A percentile compares a stretch with the other conserved stretches of the same genome.
Evolutionary conservation across 2,888 invertebrate genomes (phyloP).

Genomic region (Parascotia fuliginaria): DNA sequence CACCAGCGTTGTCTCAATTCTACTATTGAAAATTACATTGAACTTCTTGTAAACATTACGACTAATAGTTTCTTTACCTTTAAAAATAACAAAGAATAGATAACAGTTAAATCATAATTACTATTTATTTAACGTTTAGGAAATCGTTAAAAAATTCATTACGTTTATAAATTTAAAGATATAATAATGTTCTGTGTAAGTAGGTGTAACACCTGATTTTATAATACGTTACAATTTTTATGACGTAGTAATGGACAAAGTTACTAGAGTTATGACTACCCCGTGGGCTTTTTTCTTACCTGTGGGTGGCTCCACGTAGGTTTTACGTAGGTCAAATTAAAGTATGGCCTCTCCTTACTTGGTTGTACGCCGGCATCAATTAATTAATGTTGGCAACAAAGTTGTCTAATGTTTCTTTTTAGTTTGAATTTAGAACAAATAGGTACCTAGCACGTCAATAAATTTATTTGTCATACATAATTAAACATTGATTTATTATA

Average conservation of each 20-base stretch:
- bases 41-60: conserved; percentile 33
- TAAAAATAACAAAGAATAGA: not conserved
- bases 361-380: conserved; percentile 8
- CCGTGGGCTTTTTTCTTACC: conserved; percentile 43
- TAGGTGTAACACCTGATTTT: not conserved
- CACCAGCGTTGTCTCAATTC: conserved; percentile 62
- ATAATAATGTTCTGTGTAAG: no score
- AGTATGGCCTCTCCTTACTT: conserved; percentile 33
- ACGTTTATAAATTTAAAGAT: no score
- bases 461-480: no score
- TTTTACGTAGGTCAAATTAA: conserved; percentile 53
- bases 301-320: conserved; percentile 35
- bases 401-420: conserved; percentile 1
- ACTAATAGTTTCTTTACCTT: conserved; percentile 3
- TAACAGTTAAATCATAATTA: no score
- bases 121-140: no score
- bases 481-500: no score
- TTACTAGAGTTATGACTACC: conserved; percentile 40
- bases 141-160: no score
- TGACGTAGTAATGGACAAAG: conserved; percentile 40
- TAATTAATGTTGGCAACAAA: conserved; percentile 13
- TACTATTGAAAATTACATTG: conserved; percentile 25
- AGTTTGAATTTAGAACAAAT: not conserved
- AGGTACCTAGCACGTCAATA: not conserved
- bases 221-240: conserved; percentile 20